Evolutionary conservation across 2,888 invertebrate species (phyloP).

Genomic region (Latrodectus elegans): DNA sequence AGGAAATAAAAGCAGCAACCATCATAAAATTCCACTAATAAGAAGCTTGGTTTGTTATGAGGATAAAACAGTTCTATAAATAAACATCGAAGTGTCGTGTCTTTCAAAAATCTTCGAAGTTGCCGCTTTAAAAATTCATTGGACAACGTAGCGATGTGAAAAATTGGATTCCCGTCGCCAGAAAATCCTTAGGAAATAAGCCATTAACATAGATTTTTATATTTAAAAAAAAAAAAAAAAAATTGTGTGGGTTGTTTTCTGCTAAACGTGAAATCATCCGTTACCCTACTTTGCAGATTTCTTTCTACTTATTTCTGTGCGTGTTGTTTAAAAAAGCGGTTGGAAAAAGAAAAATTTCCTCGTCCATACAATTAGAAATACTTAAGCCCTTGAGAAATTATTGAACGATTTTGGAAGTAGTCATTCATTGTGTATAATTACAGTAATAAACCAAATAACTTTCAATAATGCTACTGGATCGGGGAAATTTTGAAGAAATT

Average conservation of each 20-base stretch:
- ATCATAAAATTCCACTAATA: neutral
- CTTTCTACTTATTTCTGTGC: too few relatives aligned
- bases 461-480: too few relatives aligned
- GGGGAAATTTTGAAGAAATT: too few relatives aligned
- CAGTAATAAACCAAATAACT: too few relatives aligned
- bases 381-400: too few relatives aligned
- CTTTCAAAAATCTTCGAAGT: neutral
- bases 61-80: neutral
- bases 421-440: too few relatives aligned
- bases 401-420: too few relatives aligned
- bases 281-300: neutral
- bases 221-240: too few relatives aligned
- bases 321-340: too few relatives aligned
- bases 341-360: too few relatives aligned
- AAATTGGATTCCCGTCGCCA: neutral
- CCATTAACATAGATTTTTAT: neutral
- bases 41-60: neutral
- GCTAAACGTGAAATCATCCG: neutral
- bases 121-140: too few relatives aligned
- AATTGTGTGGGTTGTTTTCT: neutral
- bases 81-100: neutral
- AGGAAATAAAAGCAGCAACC: constrained; percentile 7
- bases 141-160: neutral
- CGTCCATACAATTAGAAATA: too few relatives aligned
- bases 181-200: neutral